Percentiles rank a stretch among this genome's conserved stretches.
phyloP scores from a whole-genome alignment of 2,113 vertebrate species.

The Addax nasomaculatus region DNA sequence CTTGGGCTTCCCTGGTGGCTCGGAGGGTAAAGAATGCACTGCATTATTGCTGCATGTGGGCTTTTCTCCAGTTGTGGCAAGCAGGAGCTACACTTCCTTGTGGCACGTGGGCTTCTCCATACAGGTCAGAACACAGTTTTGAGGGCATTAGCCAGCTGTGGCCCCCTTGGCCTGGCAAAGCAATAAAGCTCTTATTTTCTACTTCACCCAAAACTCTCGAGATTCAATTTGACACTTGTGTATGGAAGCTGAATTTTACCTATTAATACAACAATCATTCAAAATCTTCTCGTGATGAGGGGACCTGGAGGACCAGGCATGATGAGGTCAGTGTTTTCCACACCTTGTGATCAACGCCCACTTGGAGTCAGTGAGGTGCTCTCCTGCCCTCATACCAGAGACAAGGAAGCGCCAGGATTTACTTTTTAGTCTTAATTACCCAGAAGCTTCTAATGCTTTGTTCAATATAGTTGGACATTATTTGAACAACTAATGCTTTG shows the following conservation, averaged over 20 bases:
- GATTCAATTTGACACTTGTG: background rate
- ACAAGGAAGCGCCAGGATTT: background rate
- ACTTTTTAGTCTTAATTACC: background rate
- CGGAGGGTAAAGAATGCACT: background rate
- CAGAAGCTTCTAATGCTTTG: background rate
- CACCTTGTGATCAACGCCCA: background rate
- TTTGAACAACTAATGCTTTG: background rate
- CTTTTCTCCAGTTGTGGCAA: background rate
- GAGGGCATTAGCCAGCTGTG: background rate
- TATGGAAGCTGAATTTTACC: background rate
- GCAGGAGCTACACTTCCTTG: background rate
- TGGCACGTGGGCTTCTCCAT: background rate
- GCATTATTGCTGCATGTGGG: rapidly evolving
- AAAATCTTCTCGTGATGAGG: background rate
- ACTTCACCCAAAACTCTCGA: background rate
- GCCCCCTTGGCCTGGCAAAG: background rate
- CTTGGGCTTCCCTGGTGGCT: background rate
- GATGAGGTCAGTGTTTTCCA: background rate
- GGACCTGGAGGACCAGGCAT: background rate
- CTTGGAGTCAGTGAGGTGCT: too few species aligned
- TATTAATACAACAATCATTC: background rate
- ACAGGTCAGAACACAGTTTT: background rate
- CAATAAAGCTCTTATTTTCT: background rate
- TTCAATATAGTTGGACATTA: background rate
- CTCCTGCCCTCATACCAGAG: too few species aligned